Conservation (phyloP, 1,140 invertebrate species). For the Maniola jurtina region DNA sequence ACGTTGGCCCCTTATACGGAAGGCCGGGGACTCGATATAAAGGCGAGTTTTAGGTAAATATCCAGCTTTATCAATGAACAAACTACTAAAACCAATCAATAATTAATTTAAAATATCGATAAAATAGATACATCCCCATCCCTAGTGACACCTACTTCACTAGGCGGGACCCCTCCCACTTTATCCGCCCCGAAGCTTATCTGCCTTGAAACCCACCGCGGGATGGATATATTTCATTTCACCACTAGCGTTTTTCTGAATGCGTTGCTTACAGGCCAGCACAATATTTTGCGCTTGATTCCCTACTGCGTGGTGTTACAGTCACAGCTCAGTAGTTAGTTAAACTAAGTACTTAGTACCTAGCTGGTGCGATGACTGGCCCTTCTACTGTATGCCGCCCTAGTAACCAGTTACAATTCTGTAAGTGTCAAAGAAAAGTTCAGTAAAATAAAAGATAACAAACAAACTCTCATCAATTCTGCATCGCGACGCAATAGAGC, state of each 20-base stretch:
- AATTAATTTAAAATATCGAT: conserved; percentile 6
- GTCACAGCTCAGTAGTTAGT: conserved; percentile 22
- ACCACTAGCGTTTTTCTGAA: conserved; percentile 59
- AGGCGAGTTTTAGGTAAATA: too few species aligned
- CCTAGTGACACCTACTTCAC: conserved; percentile 56
- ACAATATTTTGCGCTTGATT: too few species aligned
- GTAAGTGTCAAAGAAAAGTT: conserved; percentile 13
- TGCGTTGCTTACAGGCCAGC: conserved; percentile 31
- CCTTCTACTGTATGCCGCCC: conserved; percentile 32
- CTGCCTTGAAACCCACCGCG: conserved; percentile 47
- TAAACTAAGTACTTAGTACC: too few species aligned
- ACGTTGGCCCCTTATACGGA: too few species aligned
- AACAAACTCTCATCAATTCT: too few species aligned
- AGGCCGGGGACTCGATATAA: too few species aligned
- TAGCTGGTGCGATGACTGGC: not conserved
- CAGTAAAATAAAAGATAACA: too few species aligned
- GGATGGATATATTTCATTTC: conserved; percentile 55
- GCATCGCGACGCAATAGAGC: too few species aligned
- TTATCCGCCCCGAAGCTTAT: conserved; percentile 45
- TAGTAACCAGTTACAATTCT: conserved; percentile 34
- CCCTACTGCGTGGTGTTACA: too few species aligned
- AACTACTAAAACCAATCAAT: too few species aligned
- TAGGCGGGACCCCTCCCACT: conserved; percentile 46
- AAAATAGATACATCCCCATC: conserved; percentile 18
- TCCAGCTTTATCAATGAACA: too few species aligned